Evolutionary conservation across 2,113 vertebrate genomes (phyloP).

Genomic region (Manacus vitellinus): DNA sequence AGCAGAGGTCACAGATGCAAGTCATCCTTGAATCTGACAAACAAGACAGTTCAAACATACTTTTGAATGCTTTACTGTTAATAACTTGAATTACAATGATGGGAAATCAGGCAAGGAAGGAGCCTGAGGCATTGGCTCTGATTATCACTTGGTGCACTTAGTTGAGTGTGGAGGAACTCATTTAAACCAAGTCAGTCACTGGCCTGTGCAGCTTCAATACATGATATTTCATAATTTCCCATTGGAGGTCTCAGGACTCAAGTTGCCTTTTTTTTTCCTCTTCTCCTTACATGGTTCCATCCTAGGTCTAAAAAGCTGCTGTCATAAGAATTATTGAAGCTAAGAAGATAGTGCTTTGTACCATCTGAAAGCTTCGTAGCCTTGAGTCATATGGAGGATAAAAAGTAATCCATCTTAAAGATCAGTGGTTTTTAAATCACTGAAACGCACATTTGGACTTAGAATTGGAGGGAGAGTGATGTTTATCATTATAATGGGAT

Average conservation of each 20-base stretch:
- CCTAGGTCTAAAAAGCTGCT: conserved; percentile 1
- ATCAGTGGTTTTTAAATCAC: not conserved
- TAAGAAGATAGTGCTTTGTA: not conserved
- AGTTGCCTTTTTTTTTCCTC: not conserved
- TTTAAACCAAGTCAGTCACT: not conserved
- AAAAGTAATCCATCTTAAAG: not conserved
- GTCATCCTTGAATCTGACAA: not conserved
- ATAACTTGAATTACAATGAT: not conserved
- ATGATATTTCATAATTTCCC: not conserved
- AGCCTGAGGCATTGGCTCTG: not conserved
- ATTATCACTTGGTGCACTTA: not conserved
- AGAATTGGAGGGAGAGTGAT: not conserved
- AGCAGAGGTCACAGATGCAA: not conserved
- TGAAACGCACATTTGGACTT: not conserved
- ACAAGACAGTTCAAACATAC: not conserved
- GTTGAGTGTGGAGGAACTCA: not conserved
- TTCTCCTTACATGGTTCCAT: not conserved
- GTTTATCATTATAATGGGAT: not conserved
- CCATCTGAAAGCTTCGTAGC: conserved; percentile 1
- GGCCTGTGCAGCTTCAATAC: not conserved
- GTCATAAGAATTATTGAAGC: not conserved
- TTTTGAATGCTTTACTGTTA: not conserved
- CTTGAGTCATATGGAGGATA: not conserved
- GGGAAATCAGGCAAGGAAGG: not conserved
- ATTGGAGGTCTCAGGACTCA: not conserved